These are phyloP conservation scores for Zenarchopterus dispar DNA, from an alignment of 2,797 vertebrate species.

Conservation along the genomic window DNA sequence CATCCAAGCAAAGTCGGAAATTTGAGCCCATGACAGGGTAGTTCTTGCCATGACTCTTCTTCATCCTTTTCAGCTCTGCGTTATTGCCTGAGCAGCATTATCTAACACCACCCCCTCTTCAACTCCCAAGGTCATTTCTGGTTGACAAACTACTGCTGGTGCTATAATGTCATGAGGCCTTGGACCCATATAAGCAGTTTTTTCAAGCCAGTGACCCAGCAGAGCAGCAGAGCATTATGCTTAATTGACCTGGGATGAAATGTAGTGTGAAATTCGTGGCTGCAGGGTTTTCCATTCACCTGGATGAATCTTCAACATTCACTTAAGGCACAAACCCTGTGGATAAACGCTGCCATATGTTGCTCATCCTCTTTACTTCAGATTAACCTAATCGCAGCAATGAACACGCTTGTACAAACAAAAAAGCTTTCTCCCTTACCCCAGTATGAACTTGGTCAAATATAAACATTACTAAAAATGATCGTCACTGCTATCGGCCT, in stretches of 20 bases:
- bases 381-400: no score
- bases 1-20: slow-evolving; percentile 67
- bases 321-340: slow-evolving; percentile 52
- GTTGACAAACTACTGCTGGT: slow-evolving; percentile 72
- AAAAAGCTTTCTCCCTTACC: no score
- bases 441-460: no score
- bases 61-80: slow-evolving; percentile 57
- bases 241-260: slow-evolving; percentile 82
- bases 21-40: slow-evolving; percentile 67
- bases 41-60: slow-evolving; percentile 67
- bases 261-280: slow-evolving; percentile 82
- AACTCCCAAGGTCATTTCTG: slow-evolving; percentile 81
- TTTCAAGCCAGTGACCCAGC: slow-evolving; percentile 65
- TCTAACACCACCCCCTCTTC: slow-evolving; percentile 58
- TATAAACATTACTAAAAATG: no score
- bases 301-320: slow-evolving; percentile 79
- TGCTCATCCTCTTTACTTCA: slow-evolving; percentile 24
- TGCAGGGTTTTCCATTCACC: slow-evolving; percentile 71
- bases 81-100: slow-evolving; percentile 51
- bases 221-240: slow-evolving; percentile 74
- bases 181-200: slow-evolving; percentile 68
- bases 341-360: slow-evolving; percentile 69
- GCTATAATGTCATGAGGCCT: slow-evolving; percentile 71
- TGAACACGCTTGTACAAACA: no score
- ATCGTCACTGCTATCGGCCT: not conserved